Conservation (phyloP, 2,113 vertebrate genomes). For the Cephalophus harveyi region DNA sequence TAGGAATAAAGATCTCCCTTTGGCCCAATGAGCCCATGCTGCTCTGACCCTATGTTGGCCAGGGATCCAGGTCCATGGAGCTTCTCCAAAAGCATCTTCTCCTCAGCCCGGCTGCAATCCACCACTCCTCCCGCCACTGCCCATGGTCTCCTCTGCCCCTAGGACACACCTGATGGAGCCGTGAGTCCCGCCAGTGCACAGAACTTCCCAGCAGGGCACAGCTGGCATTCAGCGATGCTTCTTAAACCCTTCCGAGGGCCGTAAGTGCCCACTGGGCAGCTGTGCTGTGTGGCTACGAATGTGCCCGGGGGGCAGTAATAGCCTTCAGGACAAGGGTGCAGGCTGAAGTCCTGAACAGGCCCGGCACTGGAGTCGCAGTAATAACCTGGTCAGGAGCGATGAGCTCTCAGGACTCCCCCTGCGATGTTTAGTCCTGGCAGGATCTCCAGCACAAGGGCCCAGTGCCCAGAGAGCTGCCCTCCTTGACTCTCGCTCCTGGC, state of each 20-base stretch:
- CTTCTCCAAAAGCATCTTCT: not conserved
- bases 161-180: conserved; percentile 86
- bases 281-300: conserved; percentile 79
- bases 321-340: conserved; percentile 86
- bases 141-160: not conserved
- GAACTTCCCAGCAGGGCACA: conserved; percentile 88
- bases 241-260: conserved; percentile 77
- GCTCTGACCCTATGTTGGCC: not conserved
- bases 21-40: not conserved
- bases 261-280: conserved; percentile 89
- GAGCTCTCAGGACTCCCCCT: not conserved
- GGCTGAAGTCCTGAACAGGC: conserved; percentile 78
- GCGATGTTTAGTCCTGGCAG: not conserved
- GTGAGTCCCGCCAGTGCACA: conserved; percentile 84
- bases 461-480: not conserved
- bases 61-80: not conserved
- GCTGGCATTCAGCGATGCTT: conserved; percentile 79
- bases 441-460: not conserved
- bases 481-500: rapidly evolving
- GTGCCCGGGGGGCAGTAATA: conserved; percentile 91
- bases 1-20: not conserved
- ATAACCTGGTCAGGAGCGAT: conserved; percentile 81
- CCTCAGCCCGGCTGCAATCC: not conserved
- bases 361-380: conserved; percentile 85
- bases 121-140: not conserved